Conservation (phyloP, 2,888 invertebrate species). For the Pemphredon lugubris region DNA sequence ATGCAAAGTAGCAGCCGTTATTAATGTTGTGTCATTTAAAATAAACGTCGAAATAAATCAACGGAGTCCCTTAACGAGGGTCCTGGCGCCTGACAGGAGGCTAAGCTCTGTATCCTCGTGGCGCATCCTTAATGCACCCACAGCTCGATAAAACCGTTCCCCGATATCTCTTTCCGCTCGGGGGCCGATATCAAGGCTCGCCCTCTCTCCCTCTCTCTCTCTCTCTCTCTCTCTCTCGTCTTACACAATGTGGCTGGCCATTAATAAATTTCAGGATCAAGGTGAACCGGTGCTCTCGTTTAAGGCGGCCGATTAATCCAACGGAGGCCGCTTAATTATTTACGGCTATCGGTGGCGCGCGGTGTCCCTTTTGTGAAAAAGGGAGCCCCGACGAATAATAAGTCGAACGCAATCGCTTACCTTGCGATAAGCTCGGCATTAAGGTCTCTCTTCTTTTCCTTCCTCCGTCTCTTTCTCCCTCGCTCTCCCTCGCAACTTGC, state of each 20-base stretch:
- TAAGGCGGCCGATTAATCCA: slow-evolving; percentile 47
- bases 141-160: slow-evolving; percentile 36
- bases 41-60: slow-evolving; percentile 44
- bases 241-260: slow-evolving; percentile 40
- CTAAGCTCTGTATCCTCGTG: slow-evolving; percentile 4
- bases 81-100: slow-evolving; percentile 32
- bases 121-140: slow-evolving; percentile 39
- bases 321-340: slow-evolving; percentile 44
- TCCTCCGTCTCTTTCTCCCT: neutral
- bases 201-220: neutral
- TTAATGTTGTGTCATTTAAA: slow-evolving; percentile 43
- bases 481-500: neutral
- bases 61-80: slow-evolving; percentile 35
- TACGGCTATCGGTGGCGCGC: slow-evolving; percentile 26
- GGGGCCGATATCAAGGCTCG: slow-evolving; percentile 19
- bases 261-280: slow-evolving; percentile 63
- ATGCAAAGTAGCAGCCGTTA: slow-evolving; percentile 24
- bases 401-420: slow-evolving; percentile 15
- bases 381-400: slow-evolving; percentile 4
- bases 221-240: neutral
- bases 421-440: slow-evolving; percentile 2
- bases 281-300: slow-evolving; percentile 56
- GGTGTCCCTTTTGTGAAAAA: slow-evolving; percentile 18
- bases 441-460: neutral
- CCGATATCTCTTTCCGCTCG: slow-evolving; percentile 24